Evolutionary conservation across 2,797 vertebrate species (phyloP), one percentile per base, ranked within the genome.

Genomic region (Apodemus agrarius): DNA sequence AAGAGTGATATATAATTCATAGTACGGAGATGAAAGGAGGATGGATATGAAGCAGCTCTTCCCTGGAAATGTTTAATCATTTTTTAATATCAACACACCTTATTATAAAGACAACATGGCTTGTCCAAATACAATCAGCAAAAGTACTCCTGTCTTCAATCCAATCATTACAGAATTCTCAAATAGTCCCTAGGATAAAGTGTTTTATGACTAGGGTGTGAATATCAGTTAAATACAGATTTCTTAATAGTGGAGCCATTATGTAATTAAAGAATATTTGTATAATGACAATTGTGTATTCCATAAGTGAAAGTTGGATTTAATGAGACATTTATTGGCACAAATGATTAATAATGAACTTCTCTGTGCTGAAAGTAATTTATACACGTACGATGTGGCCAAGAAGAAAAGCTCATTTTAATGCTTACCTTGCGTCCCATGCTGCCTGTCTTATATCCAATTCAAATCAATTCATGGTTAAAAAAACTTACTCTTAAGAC

Each of bases 41-140:
- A 19, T 2, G 97, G 93, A 82, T 52, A 74, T 80, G 75, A 97
- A 96, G 61, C 72, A 54, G 59, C 16, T 92, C 95, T 93, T 96
- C 43, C 87, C 95, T 92, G 76, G 86, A 97, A 96, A 94, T 86
- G 88, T 97, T 97, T 97, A 97, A 97, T 96, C 95, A 89, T 95
- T 97, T 96, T 98, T 97, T 96, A 96, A 95, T 95, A 91, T 81
- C 97, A 95, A 85, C 89, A 93, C 0, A 69, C 80, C 93, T 97
- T 83, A 85, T 81, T 97, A 91, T 81, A 93, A 91, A 61, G 95
- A 96, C 91, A 88, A 95, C 97, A 83, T 34, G 46, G 29, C 96
- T 89, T 94, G 96, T 90, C 95, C 34, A 72, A 80, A 78, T 54
- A 91, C 9, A 97, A 97, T 97, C 90, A 61, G 63, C 95, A 76